phyloP scores from a whole-genome alignment of 2,888 invertebrate genomes.

The Spilarctia lutea region DNA sequence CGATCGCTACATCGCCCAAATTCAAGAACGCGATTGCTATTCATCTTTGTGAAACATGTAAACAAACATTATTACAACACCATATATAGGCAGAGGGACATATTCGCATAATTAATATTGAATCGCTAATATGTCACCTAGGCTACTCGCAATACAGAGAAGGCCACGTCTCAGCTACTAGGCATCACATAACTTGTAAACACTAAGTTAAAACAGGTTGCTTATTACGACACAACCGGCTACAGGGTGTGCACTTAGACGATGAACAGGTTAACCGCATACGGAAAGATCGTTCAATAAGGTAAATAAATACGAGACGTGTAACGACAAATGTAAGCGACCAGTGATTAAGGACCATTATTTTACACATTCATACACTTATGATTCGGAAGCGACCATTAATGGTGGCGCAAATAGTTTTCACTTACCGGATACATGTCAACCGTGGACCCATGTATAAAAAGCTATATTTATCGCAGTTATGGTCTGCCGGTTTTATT shows the following conservation, averaged over 20 bases:
- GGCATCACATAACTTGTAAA: neutral
- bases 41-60: neutral
- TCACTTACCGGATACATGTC: no score
- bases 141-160: constrained; percentile 5
- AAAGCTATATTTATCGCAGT: no score
- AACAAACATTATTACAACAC: neutral
- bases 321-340: neutral
- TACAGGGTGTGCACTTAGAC: constrained; percentile 26
- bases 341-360: neutral
- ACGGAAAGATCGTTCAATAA: constrained; percentile 4
- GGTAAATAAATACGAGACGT: neutral
- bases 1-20: neutral
- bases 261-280: constrained; percentile 28
- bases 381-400: neutral
- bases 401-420: neutral
- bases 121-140: constrained; percentile 10
- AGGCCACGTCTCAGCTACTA: constrained; percentile 12
- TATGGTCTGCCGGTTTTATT: neutral
- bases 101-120: constrained; percentile 9
- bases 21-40: neutral
- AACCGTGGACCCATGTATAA: no score
- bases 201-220: constrained; percentile 2
- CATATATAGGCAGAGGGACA: neutral
- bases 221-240: constrained; percentile 21
- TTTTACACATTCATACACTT: neutral